Evolutionary conservation across 2,888 invertebrate genomes (phyloP).

Genomic region (Sarcophaga caerulescens): DNA sequence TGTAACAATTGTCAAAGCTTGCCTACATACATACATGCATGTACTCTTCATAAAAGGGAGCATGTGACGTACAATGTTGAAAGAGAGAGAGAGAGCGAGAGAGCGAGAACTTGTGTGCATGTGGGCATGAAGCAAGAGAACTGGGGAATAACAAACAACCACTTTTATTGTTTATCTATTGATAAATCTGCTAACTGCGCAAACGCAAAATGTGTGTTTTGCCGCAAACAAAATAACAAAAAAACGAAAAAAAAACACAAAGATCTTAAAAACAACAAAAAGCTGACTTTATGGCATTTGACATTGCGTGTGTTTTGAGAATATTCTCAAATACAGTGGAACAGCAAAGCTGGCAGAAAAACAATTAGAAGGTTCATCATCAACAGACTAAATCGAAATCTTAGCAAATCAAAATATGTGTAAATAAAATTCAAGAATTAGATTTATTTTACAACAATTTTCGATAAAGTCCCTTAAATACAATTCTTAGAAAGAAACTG

Average conservation of each 20-base stretch:
- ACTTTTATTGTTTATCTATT: conserved; percentile 34
- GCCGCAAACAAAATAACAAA: conserved; percentile 2
- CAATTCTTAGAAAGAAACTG: no score
- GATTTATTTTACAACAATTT: no score
- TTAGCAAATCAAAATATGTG: no score
- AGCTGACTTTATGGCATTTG: conserved; percentile 7
- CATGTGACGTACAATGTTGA: no score
- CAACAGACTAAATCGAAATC: no score
- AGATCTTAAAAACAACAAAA: conserved; percentile 38
- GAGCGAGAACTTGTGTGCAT: background rate
- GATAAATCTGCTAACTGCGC: conserved; percentile 45
- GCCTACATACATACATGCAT: no score
- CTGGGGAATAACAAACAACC: conserved; percentile 19
- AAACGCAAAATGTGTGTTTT: conserved; percentile 51
- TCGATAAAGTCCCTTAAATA: no score
- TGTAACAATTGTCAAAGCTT: background rate
- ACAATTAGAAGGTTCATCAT: background rate
- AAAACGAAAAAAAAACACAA: conserved; percentile 3
- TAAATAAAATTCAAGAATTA: no score
- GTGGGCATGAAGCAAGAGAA: background rate
- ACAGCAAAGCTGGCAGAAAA: background rate
- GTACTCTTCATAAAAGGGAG: no score
- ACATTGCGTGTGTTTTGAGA: background rate
- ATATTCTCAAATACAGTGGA: background rate
- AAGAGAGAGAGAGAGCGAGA: background rate